Base-by-base conservation (phyloP, 2,797 vertebrate genomes). In the Iguana delicatissima region DNA sequence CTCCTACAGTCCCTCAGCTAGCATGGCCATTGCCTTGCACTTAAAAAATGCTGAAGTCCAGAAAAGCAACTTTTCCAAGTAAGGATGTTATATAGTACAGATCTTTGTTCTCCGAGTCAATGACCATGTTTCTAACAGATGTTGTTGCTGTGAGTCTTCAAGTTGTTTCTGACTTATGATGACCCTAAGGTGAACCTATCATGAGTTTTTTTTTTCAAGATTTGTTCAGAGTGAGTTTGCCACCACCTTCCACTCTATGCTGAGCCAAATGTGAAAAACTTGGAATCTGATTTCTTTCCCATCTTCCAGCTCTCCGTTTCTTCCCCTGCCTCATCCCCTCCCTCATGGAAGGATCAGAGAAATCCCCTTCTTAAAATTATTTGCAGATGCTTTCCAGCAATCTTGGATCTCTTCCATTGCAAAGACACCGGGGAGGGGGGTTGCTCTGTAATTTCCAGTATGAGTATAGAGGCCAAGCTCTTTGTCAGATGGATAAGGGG, bases 291-390 rank as follows among this genome's bases (percentile, higher is more conserved):
- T 26, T 50, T 67, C 52, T 86, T 50, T 89, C 80, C 0, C 0
- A 1, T 0, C n/a, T 18, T 20, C 35, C 26, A 38, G 32, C 57
- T 0, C 57, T 42, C 57, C 57, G 3, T 32, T 50, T 55, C 14
- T 38, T 50, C 20, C 42, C 29, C 26, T 22, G 4, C 29, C 5
- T 24, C 38, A 62, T 32, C 26, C 6, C 46, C 32, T 32, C 50
- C 72, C 22, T 42, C 20, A 24, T 77, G 72, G 80, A 84, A 83
- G 91, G 42, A 62, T 38, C 86, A 80, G 80, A 73, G 81, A 64
- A 59, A 62, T 38, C 20, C 6, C n/a, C 52, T 74, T n/a, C 85
- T 72, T 62, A 8, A 85, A 64, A 81, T 26, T 3, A 26, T 69
- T 89, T 64, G 42, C 32, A 67, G 59, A 64, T 87, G 67, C 83